Percentiles rank a stretch among this genome's conserved stretches.
Conservation (phyloP, 1,140 invertebrate species). For the Trachelipus rathkii region DNA sequence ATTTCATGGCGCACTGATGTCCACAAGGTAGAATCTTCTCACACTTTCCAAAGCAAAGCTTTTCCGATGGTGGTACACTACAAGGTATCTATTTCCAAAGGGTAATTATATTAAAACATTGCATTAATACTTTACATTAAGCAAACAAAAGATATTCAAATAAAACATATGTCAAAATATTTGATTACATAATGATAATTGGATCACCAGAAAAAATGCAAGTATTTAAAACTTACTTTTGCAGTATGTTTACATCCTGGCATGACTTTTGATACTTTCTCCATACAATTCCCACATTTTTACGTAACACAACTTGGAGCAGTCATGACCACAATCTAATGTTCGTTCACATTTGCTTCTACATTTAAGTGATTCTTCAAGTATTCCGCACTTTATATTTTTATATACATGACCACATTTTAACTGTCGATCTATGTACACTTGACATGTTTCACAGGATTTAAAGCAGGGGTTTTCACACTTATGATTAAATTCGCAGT, state of each 20-base stretch:
- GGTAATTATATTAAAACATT: background rate
- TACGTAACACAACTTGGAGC: slow-evolving; percentile 35
- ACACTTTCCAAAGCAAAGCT: background rate
- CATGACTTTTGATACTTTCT: slow-evolving; percentile 16
- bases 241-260: background rate
- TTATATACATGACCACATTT: slow-evolving; percentile 3
- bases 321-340: slow-evolving; percentile 43
- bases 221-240: background rate
- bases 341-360: slow-evolving; percentile 19
- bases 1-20: background rate
- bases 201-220: background rate
- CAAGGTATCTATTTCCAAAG: background rate
- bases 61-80: background rate
- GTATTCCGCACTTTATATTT: background rate
- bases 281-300: slow-evolving; percentile 31
- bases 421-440: background rate
- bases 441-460: background rate
- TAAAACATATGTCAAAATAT: background rate
- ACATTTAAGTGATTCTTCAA: background rate
- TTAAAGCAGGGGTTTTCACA: background rate
- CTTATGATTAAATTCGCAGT: background rate
- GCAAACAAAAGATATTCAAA: no score
- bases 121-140: no score
- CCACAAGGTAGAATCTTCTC: background rate
- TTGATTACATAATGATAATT: background rate